Base-by-base conservation (phyloP, 2,113 vertebrate species). In the Calyptommatus sinebrachiatus region DNA sequence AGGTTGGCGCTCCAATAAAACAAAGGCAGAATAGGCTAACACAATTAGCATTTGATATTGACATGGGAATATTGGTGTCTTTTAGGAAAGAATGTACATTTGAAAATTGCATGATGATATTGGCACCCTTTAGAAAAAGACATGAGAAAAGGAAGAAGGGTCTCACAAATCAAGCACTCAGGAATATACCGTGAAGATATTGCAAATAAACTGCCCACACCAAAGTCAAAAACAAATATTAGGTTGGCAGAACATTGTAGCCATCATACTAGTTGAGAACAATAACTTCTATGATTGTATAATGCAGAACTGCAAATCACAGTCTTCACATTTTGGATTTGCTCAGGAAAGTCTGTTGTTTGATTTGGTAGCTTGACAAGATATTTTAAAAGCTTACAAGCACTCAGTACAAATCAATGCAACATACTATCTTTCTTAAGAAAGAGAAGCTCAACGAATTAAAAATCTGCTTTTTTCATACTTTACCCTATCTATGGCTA, bases 311-410 rank as follows among this genome's bases (percentile, higher is more conserved):
- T 28, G 24, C 46, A 74, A 9, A 73, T 35, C 45, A 41, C 50
- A 68, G 29, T 11, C 26, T 31, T 75, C 72, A 68, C 26, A 69
- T 31, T 60, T 26, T 6, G 28, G 11, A 22, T 75, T 61, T 61
- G 21, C 67, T 60, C 48, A n/a, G 29, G 31, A 81, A 69, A 11
- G n/a, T 16, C 24, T 69, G 3, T n/a, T 31, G 57, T 80, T 73
- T 70, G 62, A 63, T n/a, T 81, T 62, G n/a, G 35, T 46, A 60
- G n/a, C 31, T 31, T 67, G 65, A 75, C 65, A 81, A 75, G n/a
- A 12, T n/a, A 29, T 29, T 20, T 53, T 10, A 7, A 8, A 45
- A n/a, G 4, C 26, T 46, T 16, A 28, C 35, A 48, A 62, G 50
- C 9, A 61, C 57, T 69, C 50, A 78, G 57, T 22, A 50, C 26